Conservation (phyloP, 1,140 invertebrate genomes). For the Steinernema khuongi region DNA sequence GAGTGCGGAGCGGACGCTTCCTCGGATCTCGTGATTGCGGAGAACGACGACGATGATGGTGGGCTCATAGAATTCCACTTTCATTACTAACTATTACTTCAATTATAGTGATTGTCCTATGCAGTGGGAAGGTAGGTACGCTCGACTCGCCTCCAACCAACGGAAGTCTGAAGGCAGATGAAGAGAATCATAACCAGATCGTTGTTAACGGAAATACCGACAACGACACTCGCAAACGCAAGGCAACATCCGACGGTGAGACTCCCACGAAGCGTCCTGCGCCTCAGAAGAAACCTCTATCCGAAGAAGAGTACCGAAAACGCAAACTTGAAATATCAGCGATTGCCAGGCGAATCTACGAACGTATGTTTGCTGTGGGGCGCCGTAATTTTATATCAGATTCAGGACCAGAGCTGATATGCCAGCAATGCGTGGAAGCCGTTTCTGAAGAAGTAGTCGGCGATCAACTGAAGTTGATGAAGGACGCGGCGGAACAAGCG, state of each 20-base stretch:
- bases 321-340: not conserved
- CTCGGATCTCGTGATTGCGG: not conserved
- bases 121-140: no score
- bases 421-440: not conserved
- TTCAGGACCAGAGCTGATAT: not conserved
- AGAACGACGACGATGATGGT: not conserved
- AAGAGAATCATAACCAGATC: no score
- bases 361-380: not conserved
- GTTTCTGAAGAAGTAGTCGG: not conserved
- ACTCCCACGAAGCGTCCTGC: not conserved
- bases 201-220: no score
- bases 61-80: no score
- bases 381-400: not conserved
- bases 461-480: not conserved
- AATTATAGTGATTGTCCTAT: no score
- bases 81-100: no score
- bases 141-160: no score
- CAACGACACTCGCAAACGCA: no score
- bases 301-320: not conserved
- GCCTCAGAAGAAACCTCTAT: not conserved
- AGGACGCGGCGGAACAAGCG: not conserved
- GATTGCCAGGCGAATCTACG: not conserved
- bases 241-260: no score
- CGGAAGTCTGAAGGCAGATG: no score
- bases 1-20: not conserved